Base-by-base conservation (phyloP, 2,113 vertebrate genomes). In the Bettongia penicillata region DNA sequence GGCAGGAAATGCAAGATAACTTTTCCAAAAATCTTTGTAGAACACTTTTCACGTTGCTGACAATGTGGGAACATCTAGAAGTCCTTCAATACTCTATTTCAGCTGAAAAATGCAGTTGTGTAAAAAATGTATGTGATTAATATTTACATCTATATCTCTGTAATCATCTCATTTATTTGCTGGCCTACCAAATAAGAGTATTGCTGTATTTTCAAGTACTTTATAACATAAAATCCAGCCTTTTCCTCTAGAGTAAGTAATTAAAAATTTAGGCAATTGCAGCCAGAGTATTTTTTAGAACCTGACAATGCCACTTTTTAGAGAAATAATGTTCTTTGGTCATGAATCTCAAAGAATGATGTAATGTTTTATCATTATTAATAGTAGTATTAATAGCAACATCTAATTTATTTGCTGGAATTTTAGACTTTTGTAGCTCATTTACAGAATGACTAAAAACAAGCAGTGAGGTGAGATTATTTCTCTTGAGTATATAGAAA, bases 381-480 rank as follows among this genome's bases (percentile, higher is more conserved):
- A 90, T 77, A 43, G 37, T 77, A 16, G 5, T 5, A 93, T 93
- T 90, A 92, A 55, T 8, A 51, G 48, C 89, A n/a, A 91, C 26
- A 19, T 51, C 93, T 93, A 94, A 1, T 50, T 84, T 51, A 90
- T 92, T 95, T 95, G 2, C 28, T 90, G n/a, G 55, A 57, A 94
- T 96, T 8, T 28, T 53, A 37, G 8, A 24, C 0, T 0, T 53
- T 91, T 94, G 26, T 91, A 31, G 5, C 23, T 0, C 28, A 61
- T 28, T 93, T 6, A 91, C 94, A 95, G 2, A 94, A 91, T 90
- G 0, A 11, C 3, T 90, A 22, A 94, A 92, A 84, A 96, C 26
- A 77, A 92, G 2, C 23, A 96, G 4, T 0, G 0, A 48, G 10
- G 28, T 95, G 2, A 91, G 89, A 89, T 95, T 95, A 16, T 89